Conservation (phyloP, 2,888 invertebrate species). For the Unio delphinus region DNA sequence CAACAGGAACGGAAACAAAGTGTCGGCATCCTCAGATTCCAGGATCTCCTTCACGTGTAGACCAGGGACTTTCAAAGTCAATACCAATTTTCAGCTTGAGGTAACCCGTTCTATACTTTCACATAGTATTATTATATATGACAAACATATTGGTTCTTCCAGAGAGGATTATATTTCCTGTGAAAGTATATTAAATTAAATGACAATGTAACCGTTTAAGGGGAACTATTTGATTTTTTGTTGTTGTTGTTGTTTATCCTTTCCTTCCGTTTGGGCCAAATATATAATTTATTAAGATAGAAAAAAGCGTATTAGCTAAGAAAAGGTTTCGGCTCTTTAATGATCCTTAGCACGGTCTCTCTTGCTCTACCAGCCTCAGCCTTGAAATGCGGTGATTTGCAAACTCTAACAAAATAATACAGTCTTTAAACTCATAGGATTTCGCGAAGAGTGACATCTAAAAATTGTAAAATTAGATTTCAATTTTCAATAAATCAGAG, state of each 20-base stretch:
- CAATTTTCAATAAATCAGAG: no score
- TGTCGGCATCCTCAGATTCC: constrained; percentile 56
- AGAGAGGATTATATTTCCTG: no score
- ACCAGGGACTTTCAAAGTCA: constrained; percentile 46
- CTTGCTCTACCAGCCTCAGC: no score
- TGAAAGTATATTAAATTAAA: background rate
- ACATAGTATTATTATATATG: no score
- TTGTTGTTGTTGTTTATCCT: background rate
- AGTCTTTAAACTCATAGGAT: no score
- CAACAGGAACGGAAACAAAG: constrained; percentile 50
- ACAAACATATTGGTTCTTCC: no score
- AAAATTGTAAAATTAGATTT: no score
- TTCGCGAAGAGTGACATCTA: no score
- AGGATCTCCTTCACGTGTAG: constrained; percentile 52
- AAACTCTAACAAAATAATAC: no score
- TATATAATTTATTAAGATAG: background rate
- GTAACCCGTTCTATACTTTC: constrained; percentile 26
- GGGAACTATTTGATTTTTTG: background rate
- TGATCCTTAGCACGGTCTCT: no score
- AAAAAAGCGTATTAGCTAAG: background rate
- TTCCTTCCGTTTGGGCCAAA: background rate
- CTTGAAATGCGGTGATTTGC: no score
- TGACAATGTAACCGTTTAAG: background rate
- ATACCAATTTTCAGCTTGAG: constrained; percentile 49
- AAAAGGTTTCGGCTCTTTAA: no score